Evolutionary conservation across 2,888 invertebrate species (phyloP), one percentile per base, ranked within the genome.

Genomic region (Mythimna ferrago): DNA sequence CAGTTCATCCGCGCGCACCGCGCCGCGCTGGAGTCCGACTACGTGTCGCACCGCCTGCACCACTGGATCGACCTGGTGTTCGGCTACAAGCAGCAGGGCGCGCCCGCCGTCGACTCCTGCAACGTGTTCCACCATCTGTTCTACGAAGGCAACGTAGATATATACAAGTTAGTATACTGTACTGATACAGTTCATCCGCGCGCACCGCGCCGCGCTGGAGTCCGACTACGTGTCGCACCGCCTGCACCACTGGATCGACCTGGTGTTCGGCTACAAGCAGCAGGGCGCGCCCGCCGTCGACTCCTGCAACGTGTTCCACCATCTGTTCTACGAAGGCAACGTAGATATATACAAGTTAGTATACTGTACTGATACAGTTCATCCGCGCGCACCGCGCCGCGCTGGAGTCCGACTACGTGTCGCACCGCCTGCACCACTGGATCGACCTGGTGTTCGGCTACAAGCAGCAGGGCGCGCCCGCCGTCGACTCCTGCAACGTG

Each of bases 41-140:
- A 98, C 94, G 99, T 99, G 35, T 99, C 99, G 54, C 98, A 99
- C 87, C 98, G 99, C 6, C 97, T 99, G 78, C 99, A 99, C 95
- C 98, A 99, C 96, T 99, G 99, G 99, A 99, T 99, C 83, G 99
- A 99, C 96, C 97, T 99, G 78, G 99, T 99, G 89, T 99, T 99
- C 95, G 99, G 99, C 0, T 98, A 97, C 93, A 99, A 99, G 92
- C 99, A 99, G 93, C 98, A 98, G 89, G 99, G 99, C 0, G 97
- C 97, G 76, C 97, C 98, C 5, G 99, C 99, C 1, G 98, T 99
- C 10, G 99, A 99, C 76, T 98, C 99, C 48, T 97, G 98, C 84
- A 99, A 99, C 94, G 99, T 99, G 79, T 99, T 99, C 96, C 99
- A 99, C 95, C 99, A 99, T 94, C 97, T 99, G 26, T 99, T 99